Conservation (phyloP, 2,888 invertebrate species). For the Brachyptera putata region DNA sequence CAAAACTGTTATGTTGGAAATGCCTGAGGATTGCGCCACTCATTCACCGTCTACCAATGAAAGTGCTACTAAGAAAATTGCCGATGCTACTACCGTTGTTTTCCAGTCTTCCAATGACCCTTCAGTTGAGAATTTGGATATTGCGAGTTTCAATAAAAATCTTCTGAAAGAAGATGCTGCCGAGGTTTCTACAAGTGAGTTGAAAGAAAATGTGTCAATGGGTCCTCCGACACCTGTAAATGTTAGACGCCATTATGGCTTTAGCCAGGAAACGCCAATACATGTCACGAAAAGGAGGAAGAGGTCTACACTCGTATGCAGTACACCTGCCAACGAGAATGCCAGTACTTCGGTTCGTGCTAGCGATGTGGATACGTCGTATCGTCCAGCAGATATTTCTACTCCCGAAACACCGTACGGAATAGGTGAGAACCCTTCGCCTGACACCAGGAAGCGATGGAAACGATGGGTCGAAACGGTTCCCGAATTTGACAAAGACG, state of each 20-base stretch:
- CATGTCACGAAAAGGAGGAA: no score
- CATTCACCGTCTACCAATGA: no score
- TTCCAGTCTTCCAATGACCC: no score
- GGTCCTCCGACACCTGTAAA: not conserved
- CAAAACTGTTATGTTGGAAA: no score
- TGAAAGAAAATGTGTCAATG: not conserved
- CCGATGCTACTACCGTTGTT: no score
- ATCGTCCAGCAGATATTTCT: slow-evolving; percentile 42
- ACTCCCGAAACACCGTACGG: slow-evolving; percentile 58
- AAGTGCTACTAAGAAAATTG: no score
- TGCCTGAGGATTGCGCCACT: no score
- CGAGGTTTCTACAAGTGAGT: not conserved
- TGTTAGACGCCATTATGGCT: slow-evolving; percentile 7
- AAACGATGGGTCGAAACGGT: slow-evolving; percentile 49
- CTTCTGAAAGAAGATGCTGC: no score
- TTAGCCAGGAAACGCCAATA: slow-evolving; percentile 27
- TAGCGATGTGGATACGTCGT: not conserved
- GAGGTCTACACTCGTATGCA: slow-evolving; percentile 4
- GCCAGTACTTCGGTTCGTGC: not conserved
- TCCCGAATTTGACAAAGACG: slow-evolving; percentile 43
- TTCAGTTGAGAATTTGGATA: no score
- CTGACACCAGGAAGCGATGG: slow-evolving; percentile 49
- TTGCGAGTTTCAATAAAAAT: no score
- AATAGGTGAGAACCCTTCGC: slow-evolving; percentile 49
- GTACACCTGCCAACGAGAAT: not conserved